Evolutionary conservation across 2,113 vertebrate genomes (phyloP).

Genomic region (Oryzias javanicus): DNA sequence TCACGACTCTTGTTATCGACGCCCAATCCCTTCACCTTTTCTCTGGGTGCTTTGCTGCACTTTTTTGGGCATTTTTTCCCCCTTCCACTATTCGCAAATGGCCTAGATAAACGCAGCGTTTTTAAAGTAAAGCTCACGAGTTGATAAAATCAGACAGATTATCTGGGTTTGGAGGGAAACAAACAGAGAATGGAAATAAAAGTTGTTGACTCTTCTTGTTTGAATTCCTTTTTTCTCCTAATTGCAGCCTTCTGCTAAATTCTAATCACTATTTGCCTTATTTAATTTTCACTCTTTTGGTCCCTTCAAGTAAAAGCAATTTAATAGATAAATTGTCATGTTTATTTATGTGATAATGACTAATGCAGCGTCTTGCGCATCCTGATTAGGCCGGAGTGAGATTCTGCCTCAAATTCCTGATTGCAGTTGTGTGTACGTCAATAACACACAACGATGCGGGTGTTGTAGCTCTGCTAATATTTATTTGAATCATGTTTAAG

Average conservation of each 20-base stretch:
- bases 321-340: conserved; percentile 8
- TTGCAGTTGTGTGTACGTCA: conserved; percentile 2
- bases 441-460: not conserved
- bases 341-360: conserved; percentile 1
- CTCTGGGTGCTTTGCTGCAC: not conserved
- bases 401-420: conserved; percentile 8
- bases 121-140: not conserved
- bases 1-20: conserved; percentile 42
- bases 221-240: conserved; percentile 19
- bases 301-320: conserved; percentile 8
- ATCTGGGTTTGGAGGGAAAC: not conserved
- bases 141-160: conserved; percentile 9
- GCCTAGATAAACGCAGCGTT: too few relatives aligned
- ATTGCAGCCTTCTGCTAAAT: conserved; percentile 26
- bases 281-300: conserved; percentile 9
- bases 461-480: conserved; percentile 1
- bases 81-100: too few relatives aligned
- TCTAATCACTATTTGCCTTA: conserved; percentile 37
- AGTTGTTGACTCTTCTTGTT: conserved; percentile 27
- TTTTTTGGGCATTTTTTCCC: not conserved
- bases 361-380: conserved; percentile 8
- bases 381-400: conserved; percentile 3
- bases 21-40: conserved; percentile 30
- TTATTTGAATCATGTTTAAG: not conserved
- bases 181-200: not conserved